A percentile compares a stretch with the other conserved stretches of the same genome.
phyloP scores from a whole-genome alignment of 2,888 invertebrate species.

The Osedax frankpressi region DNA sequence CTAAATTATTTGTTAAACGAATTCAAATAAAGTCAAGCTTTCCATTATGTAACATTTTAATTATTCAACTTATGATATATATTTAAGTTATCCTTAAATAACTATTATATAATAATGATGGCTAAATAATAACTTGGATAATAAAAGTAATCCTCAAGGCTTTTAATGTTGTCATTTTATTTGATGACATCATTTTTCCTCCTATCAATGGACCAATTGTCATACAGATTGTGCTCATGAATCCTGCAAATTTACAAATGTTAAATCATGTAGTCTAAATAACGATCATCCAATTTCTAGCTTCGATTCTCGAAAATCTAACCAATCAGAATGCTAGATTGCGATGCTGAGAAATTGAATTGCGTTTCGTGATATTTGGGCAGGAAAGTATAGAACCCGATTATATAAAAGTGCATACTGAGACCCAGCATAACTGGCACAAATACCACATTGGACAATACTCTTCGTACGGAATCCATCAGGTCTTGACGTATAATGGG shows the following conservation, averaged over 20 bases:
- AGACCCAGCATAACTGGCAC: conserved; percentile 15
- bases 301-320: background rate
- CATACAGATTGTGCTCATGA: background rate
- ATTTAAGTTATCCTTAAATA: too few species aligned
- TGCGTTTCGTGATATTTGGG: conserved; percentile 25
- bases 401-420: conserved; percentile 21
- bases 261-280: too few species aligned
- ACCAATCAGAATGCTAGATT: conserved; percentile 22
- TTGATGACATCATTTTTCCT: conserved; percentile 17
- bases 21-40: too few species aligned
- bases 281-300: too few species aligned
- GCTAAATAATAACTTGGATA: conserved; percentile 11
- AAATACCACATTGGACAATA: conserved; percentile 23
- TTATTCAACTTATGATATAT: too few species aligned
- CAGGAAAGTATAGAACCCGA: conserved; percentile 25
- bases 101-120: too few species aligned
- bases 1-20: too few species aligned
- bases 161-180: conserved; percentile 12
- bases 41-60: too few species aligned
- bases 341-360: conserved; percentile 21
- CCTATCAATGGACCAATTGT: conserved; percentile 21
- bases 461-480: conserved; percentile 15
- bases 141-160: conserved; percentile 15
- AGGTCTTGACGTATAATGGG: conserved; percentile 22
- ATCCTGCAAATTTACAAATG: conserved; percentile 20